A percentile compares a stretch with the other conserved stretches of the same genome.
Evolutionary conservation across 2,888 invertebrate genomes (phyloP).

Genomic region (Eudasyphora cyanicolor): DNA sequence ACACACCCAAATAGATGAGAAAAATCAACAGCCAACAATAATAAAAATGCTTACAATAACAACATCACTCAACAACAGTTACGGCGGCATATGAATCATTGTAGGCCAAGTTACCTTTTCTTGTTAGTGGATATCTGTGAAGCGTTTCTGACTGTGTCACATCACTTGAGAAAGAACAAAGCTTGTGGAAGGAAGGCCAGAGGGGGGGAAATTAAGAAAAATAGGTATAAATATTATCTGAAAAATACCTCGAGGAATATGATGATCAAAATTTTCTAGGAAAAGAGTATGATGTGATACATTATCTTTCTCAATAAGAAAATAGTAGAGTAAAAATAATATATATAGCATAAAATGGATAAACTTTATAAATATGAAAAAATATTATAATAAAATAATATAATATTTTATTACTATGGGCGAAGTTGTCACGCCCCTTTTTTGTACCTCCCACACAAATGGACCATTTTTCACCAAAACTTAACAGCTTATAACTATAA

Average conservation of each 20-base stretch:
- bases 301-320: too few relatives aligned
- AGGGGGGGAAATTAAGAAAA: background rate
- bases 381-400: too few relatives aligned
- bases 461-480: too few relatives aligned
- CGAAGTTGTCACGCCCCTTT: too few relatives aligned
- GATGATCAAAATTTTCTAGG: background rate
- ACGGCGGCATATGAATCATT: background rate
- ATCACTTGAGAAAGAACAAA: background rate
- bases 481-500: too few relatives aligned
- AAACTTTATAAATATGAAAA: too few relatives aligned
- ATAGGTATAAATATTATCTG: background rate
- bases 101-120: slow-evolving; percentile 9
- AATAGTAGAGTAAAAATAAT: too few relatives aligned
- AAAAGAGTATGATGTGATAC: too few relatives aligned
- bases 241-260: background rate
- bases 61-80: background rate
- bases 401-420: too few relatives aligned
- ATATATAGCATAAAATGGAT: too few relatives aligned
- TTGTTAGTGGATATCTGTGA: background rate
- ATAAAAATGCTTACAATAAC: background rate
- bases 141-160: slow-evolving; percentile 17
- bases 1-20: background rate
- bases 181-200: background rate
- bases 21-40: background rate
- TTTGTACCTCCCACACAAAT: too few relatives aligned